A percentile compares a stretch with the other conserved stretches of the same genome.
These are phyloP conservation scores for Myopa testacea DNA, from an alignment of 2,888 invertebrate species.

Conservation along the genomic window DNA sequence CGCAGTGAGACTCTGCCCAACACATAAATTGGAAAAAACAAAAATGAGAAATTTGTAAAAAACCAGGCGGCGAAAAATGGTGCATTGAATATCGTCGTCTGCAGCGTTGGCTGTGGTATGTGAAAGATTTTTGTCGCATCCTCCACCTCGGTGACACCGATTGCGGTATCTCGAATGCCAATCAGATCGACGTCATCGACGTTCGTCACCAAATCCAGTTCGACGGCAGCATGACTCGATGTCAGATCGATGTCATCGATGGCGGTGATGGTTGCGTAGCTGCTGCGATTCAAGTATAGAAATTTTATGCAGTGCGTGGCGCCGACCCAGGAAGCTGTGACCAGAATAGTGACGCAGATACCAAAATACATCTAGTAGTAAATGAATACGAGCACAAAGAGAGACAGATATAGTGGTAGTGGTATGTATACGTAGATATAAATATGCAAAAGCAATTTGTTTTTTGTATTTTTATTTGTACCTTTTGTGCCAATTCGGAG, in stretches of 20 bases:
- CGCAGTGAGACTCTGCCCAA: slow-evolving; percentile 79
- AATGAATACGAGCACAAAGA: background rate
- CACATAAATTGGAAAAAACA: slow-evolving; percentile 91
- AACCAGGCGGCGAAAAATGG: slow-evolving; percentile 97
- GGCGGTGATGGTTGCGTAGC: slow-evolving; percentile 57
- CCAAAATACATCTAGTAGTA: slow-evolving; percentile 86
- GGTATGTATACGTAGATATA: background rate
- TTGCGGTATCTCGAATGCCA: slow-evolving; percentile 59
- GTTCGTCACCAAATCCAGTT: slow-evolving; percentile 53
- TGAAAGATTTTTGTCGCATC: slow-evolving; percentile 66
- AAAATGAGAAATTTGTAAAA: slow-evolving; percentile 89
- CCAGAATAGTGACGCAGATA: slow-evolving; percentile 84
- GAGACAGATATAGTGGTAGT: background rate
- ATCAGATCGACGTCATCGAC: slow-evolving; percentile 44
- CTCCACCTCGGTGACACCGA: slow-evolving; percentile 58
- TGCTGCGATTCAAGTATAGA: slow-evolving; percentile 74
- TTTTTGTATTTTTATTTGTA: slow-evolving; percentile 59
- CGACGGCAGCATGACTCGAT: slow-evolving; percentile 49
- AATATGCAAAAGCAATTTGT: background rate
- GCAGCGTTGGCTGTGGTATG: slow-evolving; percentile 59
- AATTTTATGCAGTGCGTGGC: slow-evolving; percentile 93
- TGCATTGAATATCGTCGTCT: slow-evolving; percentile 77
- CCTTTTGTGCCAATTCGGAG: slow-evolving; percentile 86
- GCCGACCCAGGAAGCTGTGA: slow-evolving; percentile 92
- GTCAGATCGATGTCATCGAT: slow-evolving; percentile 54